Conservation (phyloP, 1,140 invertebrate species). For the Aphaenogaster rudis region DNA sequence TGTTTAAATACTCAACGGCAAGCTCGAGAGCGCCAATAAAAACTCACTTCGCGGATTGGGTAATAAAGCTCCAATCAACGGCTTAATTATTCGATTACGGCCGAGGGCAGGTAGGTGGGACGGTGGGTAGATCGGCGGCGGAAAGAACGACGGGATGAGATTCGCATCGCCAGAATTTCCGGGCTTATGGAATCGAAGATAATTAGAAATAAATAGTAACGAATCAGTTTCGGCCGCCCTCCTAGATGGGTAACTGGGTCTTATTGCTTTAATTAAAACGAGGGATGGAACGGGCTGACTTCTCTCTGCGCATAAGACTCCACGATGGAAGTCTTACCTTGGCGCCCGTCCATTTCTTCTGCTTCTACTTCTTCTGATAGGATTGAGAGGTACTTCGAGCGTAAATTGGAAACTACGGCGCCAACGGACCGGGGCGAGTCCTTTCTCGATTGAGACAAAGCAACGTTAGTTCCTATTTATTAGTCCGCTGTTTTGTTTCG, state of each 20-base stretch:
- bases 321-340: constrained; percentile 71
- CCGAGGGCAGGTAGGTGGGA: constrained; percentile 26
- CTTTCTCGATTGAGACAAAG: constrained; percentile 84
- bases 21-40: constrained; percentile 83
- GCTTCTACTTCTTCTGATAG: constrained; percentile 80
- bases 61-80: constrained; percentile 87
- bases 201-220: constrained; percentile 87
- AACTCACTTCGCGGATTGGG: constrained; percentile 86
- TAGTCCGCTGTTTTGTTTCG: constrained; percentile 79
- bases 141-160: constrained; percentile 48
- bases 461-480: constrained; percentile 83
- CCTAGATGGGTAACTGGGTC: constrained; percentile 71
- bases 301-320: constrained; percentile 76
- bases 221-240: constrained; percentile 73
- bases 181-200: constrained; percentile 85
- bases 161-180: constrained; percentile 52
- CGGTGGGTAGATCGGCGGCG: constrained; percentile 34
- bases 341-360: constrained; percentile 46
- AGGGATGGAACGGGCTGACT: constrained; percentile 27
- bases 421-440: constrained; percentile 83
- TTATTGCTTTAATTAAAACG: constrained; percentile 86
- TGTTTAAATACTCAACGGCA: constrained; percentile 83
- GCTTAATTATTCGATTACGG: constrained; percentile 87
- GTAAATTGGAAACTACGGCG: constrained; percentile 85
- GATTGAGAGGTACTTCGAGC: constrained; percentile 84